Evolutionary conservation across 1,140 invertebrate genomes (phyloP).

Genomic region (Probaryconus sp.): DNA sequence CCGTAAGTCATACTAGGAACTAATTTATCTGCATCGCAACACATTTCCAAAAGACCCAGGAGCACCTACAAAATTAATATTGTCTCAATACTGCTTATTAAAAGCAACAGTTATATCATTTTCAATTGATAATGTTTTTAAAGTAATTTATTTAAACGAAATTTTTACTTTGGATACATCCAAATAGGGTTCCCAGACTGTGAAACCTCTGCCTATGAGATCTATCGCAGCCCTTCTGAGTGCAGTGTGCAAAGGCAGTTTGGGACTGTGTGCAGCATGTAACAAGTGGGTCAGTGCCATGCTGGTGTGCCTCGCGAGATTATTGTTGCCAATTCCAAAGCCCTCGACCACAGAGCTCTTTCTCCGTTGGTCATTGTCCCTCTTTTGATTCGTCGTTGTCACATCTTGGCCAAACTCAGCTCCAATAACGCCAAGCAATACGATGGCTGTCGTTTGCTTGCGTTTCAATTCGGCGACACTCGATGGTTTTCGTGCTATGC

Average conservation of each 20-base stretch:
- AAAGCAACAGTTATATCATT: too few relatives aligned
- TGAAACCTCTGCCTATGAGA: slow-evolving; percentile 96
- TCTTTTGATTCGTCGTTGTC: slow-evolving; percentile 81
- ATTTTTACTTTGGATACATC: slow-evolving; percentile 90
- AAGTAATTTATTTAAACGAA: too few relatives aligned
- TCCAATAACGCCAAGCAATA: slow-evolving; percentile 97
- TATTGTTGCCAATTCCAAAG: slow-evolving; percentile 94
- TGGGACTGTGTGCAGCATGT: slow-evolving; percentile 88
- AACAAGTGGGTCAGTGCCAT: slow-evolving; percentile 96
- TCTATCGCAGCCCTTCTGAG: slow-evolving; percentile 97
- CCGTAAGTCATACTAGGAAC: slow-evolving; percentile 97
- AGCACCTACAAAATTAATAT: slow-evolving; percentile 69
- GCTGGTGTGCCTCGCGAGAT: slow-evolving; percentile 93
- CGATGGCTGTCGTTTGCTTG: slow-evolving; percentile 98
- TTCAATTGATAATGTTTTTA: slow-evolving; percentile 5
- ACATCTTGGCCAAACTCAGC: slow-evolving; percentile 98
- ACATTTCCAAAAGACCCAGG: slow-evolving; percentile 92
- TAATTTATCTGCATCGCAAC: slow-evolving; percentile 94
- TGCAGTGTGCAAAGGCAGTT: slow-evolving; percentile 92
- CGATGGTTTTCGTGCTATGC: slow-evolving; percentile 86
- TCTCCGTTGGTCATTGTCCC: slow-evolving; percentile 81
- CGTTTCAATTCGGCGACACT: slow-evolving; percentile 92
- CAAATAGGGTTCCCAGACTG: slow-evolving; percentile 98
- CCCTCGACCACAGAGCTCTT: slow-evolving; percentile 93
- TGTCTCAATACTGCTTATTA: too few relatives aligned